Evolutionary conservation across 2,113 vertebrate genomes (phyloP).

Genomic region (Puntigrus tetrazona): DNA sequence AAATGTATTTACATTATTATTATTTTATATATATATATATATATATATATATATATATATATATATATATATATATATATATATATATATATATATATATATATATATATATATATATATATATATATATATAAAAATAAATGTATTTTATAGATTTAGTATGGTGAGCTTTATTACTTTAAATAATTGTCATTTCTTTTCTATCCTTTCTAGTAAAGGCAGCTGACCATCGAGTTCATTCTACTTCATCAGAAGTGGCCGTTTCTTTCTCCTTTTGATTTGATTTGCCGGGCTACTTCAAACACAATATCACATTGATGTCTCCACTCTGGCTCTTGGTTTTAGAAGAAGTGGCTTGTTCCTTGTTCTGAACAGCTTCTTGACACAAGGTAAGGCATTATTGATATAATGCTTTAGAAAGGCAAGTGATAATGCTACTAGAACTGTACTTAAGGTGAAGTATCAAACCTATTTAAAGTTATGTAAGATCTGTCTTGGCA

Average conservation of each 20-base stretch:
- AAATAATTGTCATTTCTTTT: background rate
- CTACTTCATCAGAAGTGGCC: background rate
- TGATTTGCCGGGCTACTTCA: constrained; percentile 6
- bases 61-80: too few species aligned
- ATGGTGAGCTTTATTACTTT: too few species aligned
- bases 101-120: too few species aligned
- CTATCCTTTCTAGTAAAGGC: background rate
- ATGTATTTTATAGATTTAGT: too few species aligned
- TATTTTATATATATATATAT: too few species aligned
- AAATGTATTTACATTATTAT: too few species aligned
- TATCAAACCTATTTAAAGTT: background rate
- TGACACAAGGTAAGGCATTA: background rate
- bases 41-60: too few species aligned
- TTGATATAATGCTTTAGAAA: background rate
- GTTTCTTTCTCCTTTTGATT: background rate
- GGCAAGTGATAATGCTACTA: background rate
- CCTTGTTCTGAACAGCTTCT: background rate
- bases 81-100: too few species aligned
- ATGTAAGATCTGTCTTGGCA: background rate
- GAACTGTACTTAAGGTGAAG: background rate
- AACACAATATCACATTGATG: background rate
- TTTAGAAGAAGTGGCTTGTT: background rate
- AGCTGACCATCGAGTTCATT: background rate
- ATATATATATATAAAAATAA: too few species aligned
- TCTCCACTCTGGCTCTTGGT: background rate